Base-by-base conservation (phyloP, 2,113 vertebrate genomes). In the Gopherus evgoodei region DNA sequence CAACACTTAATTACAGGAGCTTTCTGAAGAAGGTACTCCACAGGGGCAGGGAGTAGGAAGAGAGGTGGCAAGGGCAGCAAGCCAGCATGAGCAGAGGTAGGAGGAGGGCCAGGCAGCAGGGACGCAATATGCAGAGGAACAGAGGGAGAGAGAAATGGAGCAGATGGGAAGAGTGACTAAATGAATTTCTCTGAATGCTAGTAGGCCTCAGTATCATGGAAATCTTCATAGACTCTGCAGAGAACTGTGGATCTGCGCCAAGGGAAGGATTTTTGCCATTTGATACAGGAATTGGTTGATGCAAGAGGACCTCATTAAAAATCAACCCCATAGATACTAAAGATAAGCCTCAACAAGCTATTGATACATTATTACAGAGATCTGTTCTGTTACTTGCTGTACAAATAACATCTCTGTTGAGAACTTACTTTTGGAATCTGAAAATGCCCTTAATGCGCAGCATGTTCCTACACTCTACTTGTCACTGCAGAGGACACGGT, bases 141-240 rank as follows among this genome's bases (percentile, higher is more conserved):
- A 1, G 76, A 97, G 86, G 50, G 91, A 94, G 54, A 76, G 96
- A 97, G 95, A 87, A 96, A 56, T 12, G 72, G 76, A 97, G 96
- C 97, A 97, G 96, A 97, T 97, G 97, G 97, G 86, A 95, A 96
- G 93, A 92, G 94, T 97, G 96, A 97, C 95, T 97, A 97, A 97
- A 93, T 86, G 86, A 93, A 86, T 93, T 96, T 79, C 81, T 95
- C 89, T 0, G 27, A 97, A 92, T 59, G 86, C 84, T 90, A 62
- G 91, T 95, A 95, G 95, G 96, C 94, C 96, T 96, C 0, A 0
- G 53, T 90, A 95, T 81, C 16, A 4, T 85, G 94, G 97, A 97
- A 97, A 95, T 94, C 96, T 97, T 94, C 92, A 81, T 52, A 92
- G 75, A 95, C 80, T 59, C 86, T 25, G 90, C 84, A 84, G 6